Base-by-base conservation (phyloP, 2,113 vertebrate species). In the Triplophysa siluroides region DNA sequence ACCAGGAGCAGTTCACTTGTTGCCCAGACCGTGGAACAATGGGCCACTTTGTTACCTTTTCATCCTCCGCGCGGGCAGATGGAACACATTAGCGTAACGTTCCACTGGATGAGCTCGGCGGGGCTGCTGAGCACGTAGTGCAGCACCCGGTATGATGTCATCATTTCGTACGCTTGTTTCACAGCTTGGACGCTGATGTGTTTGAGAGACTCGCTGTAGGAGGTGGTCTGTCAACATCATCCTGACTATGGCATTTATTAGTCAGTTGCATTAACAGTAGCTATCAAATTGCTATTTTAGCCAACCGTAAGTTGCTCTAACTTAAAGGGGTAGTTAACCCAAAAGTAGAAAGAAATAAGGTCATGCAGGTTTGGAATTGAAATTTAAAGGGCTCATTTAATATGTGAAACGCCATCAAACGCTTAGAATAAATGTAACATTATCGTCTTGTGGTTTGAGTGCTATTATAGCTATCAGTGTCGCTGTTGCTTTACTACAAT, bases 11-110 rank as follows among this genome's bases (percentile, higher is more conserved):
- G 54, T 18, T 73, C 71, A 74, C 66, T 85, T 82, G 78, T 84
- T 78, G 77, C 83, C 67, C 78, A 14, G n/a, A 43, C 67, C 14
- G 24, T 16, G 43, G 84, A 79, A 88, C 85, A 90, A 85, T 81
- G 76, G 80, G 50, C 63, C 72, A 78, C 86, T 86, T 78, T 87
- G 84, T 87, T 73, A 85, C 81, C 74, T 83, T 82, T 81, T 63
- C 45, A 62, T 67, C 61, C 29, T 56, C 29, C 3, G 47, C 6
- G 19, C 68, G 23, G 54, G 61, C 75, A 78, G 54, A 81, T 83
- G 75, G 81, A 78, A 76, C 64, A 75, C 71, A 78, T 81, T 83
- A 78, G 63, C n/a, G 26, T 24, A 72, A 83, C 50, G 70, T 83
- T 85, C 81, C 73, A 80, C 64, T 67, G 54, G 52, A 75, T 82